Base-by-base conservation (phyloP, 1,140 invertebrate genomes). In the Apis cerana region DNA sequence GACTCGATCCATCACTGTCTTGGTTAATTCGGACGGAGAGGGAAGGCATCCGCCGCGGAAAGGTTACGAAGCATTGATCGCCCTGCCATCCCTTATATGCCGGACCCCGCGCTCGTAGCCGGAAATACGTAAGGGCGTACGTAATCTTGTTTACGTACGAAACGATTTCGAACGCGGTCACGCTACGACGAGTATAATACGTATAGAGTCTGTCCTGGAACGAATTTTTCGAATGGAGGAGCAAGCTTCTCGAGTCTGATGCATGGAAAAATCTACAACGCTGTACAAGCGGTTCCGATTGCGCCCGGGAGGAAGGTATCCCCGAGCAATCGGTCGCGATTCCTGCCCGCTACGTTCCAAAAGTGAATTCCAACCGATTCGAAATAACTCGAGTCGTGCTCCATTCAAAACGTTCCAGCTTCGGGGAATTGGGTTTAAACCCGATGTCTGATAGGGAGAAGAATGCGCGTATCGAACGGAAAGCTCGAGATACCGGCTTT, bases 1-100 rank as follows among this genome's bases (percentile, higher is more conserved):
- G 43, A n/a, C 70, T 71, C 87, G 68, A 90, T 90, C 81, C 85
- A 90, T 90, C 89, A 90, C 89, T 90, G 89, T 90, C 89, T 64
- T 59, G 75, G 76, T 80, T 90, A 87, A 90, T 90, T 90, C 85
- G 80, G 62, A 85, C 77, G 43, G 27, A 56, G 64, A 75, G 71
- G 71, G 82, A 67, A 76, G 75, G 59, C 81, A 83, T 78, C 72
- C 80, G 62, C 50, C 69, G 59, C 71, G 78, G 52, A 81, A 78
- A 88, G 80, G 80, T 88, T 85, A 88, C 80, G 59, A 52, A 54
- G 27, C 88, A 89, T 89, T 80, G 88, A 89, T 89, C 85, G 77
- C 75, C 48, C 52, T 54, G 67, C 65, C 62, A 54, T 56, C 58
- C 27, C n/a, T 33, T n/a, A 19, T 62, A 27, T 10, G n/a, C n/a